phyloP scores from a whole-genome alignment of 2,888 invertebrate species.

The Oscheius myriophilus region DNA sequence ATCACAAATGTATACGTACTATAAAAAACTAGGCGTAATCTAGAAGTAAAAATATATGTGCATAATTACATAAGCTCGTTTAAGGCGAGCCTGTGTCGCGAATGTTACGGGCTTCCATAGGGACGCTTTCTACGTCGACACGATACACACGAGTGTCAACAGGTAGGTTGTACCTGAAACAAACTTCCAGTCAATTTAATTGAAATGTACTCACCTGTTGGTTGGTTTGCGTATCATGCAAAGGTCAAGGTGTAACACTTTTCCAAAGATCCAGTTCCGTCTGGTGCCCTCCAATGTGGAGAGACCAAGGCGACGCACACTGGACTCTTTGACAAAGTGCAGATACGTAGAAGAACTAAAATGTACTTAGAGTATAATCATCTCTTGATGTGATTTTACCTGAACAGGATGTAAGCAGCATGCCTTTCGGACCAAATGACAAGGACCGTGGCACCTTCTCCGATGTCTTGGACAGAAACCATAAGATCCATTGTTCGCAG shows the following conservation, averaged over 20 bases:
- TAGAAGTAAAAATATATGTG: conserved; percentile 2
- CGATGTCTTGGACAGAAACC: conserved; percentile 56
- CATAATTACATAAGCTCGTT: conserved; percentile 11
- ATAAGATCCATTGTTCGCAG: conserved; percentile 38
- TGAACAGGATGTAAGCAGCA: conserved; percentile 63
- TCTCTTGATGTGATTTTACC: conserved; percentile 41
- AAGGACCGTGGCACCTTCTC: conserved; percentile 62
- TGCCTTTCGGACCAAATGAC: conserved; percentile 64
- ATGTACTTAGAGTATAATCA: conserved; percentile 9
- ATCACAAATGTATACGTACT: no score
- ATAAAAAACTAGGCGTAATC: no score
- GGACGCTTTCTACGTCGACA: conserved; percentile 61
- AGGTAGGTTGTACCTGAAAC: conserved; percentile 65
- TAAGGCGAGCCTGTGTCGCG: conserved; percentile 1
- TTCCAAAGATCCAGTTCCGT: conserved; percentile 63
- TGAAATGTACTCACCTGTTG: conserved; percentile 55
- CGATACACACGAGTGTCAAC: conserved; percentile 65
- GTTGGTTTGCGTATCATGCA: conserved; percentile 64
- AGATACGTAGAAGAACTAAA: conserved; percentile 53
- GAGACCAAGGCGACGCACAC: conserved; percentile 59
- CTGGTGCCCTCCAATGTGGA: conserved; percentile 31
- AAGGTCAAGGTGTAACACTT: conserved; percentile 58
- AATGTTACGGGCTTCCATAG: conserved; percentile 31
- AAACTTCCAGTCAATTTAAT: not conserved
- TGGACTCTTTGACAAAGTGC: conserved; percentile 66